These are phyloP conservation scores for Drosophila flavopinicola DNA, from an alignment of 2,888 invertebrate species.

Conservation along the genomic window DNA sequence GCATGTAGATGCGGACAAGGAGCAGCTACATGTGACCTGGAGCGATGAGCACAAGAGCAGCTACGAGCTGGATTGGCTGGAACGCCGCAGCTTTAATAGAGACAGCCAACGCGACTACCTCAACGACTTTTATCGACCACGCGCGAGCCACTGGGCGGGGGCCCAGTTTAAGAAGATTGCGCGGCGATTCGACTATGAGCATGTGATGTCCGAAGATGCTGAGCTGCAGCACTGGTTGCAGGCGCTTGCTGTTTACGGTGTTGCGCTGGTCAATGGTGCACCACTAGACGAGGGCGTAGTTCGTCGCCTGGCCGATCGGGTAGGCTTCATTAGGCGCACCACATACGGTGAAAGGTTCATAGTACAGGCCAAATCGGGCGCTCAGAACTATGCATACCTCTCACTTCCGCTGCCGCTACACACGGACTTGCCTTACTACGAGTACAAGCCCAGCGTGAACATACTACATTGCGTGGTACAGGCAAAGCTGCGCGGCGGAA, in stretches of 20 bases:
- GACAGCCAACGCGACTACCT: constrained; percentile 85
- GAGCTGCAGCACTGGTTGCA: constrained; percentile 86
- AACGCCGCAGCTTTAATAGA: constrained; percentile 86
- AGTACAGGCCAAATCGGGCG: constrained; percentile 88
- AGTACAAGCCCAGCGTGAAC: constrained; percentile 90
- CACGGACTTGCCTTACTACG: constrained; percentile 91
- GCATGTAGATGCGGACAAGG: constrained; percentile 51
- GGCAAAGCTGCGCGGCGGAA: constrained; percentile 87
- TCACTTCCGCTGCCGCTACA: constrained; percentile 89
- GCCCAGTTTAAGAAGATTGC: constrained; percentile 85
- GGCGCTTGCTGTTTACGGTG: constrained; percentile 88
- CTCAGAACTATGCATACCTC: constrained; percentile 90
- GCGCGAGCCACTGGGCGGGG: constrained; percentile 86
- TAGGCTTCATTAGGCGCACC: constrained; percentile 89
- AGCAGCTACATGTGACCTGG: constrained; percentile 86
- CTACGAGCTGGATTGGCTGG: constrained; percentile 87
- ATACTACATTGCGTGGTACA: constrained; percentile 90
- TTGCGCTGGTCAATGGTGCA: constrained; percentile 87
- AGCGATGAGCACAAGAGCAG: constrained; percentile 87
- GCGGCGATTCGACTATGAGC: constrained; percentile 85
- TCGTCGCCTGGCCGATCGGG: constrained; percentile 87
- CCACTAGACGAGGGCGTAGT: constrained; percentile 86
- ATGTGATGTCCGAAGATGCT: constrained; percentile 85
- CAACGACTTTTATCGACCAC: constrained; percentile 85
- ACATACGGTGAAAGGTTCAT: constrained; percentile 90